Percentiles rank a stretch among this genome's conserved stretches.
phyloP scores from a whole-genome alignment of 2,797 vertebrate species.

The Peromyscus melanophrys region DNA sequence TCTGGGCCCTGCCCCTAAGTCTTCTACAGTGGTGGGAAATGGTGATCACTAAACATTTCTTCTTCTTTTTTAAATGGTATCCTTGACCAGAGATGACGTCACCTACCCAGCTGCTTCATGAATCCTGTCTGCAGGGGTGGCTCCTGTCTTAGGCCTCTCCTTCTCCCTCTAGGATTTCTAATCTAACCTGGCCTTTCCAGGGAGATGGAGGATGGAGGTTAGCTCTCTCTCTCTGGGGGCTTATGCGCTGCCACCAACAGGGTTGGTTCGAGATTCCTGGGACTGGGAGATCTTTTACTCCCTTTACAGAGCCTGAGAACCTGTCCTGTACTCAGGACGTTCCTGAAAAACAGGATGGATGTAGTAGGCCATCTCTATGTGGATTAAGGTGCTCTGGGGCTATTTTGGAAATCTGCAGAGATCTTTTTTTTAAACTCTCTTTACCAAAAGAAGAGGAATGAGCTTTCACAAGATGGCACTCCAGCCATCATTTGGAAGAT shows the following conservation, averaged over 20 bases:
- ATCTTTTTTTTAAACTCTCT: background rate
- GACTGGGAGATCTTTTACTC: background rate
- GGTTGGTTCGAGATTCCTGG: background rate
- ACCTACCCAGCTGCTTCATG: background rate
- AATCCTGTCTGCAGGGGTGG: slow-evolving; percentile 45
- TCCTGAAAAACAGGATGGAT: background rate
- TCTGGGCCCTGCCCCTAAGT: slow-evolving; percentile 42
- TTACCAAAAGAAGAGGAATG: background rate
- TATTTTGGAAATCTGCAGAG: background rate
- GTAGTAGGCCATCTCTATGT: background rate
- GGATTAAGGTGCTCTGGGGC: background rate
- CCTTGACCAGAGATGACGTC: slow-evolving; percentile 64
- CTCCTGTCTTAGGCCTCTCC: background rate
- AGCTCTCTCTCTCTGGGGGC: background rate
- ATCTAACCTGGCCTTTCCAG: background rate
- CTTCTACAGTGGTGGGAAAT: slow-evolving; percentile 53
- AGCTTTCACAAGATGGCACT: background rate
- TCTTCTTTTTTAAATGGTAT: background rate
- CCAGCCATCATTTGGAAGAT: background rate
- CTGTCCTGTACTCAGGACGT: background rate
- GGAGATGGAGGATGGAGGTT: background rate
- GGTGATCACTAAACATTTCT: slow-evolving; percentile 50
- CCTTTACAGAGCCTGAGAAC: background rate
- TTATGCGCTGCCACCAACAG: background rate
- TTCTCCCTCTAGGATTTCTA: background rate